Conservation (phyloP, 2,888 invertebrate species). For the Crematogaster levior region DNA sequence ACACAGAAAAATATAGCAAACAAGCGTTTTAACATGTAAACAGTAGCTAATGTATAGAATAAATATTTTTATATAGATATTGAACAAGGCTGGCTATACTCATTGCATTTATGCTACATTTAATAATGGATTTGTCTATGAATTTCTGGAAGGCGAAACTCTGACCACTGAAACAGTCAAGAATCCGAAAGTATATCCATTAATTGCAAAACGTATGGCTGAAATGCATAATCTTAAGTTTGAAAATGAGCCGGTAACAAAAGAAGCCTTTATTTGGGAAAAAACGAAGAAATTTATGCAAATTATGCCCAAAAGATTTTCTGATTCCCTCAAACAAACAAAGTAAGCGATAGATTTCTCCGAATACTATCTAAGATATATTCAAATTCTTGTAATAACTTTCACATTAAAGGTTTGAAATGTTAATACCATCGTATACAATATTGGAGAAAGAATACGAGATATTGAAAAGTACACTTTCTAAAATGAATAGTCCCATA, state of each 20-base stretch:
- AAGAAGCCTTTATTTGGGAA: conserved; percentile 91
- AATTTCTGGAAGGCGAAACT: conserved; percentile 94
- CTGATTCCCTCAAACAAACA: conserved; percentile 89
- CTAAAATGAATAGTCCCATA: conserved; percentile 90
- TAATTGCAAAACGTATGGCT: conserved; percentile 94
- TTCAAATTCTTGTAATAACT: neutral
- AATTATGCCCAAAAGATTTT: conserved; percentile 91
- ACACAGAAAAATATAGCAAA: neutral
- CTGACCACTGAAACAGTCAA: conserved; percentile 89
- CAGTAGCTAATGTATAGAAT: conserved; percentile 4
- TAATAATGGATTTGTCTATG: conserved; percentile 97
- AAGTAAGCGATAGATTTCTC: conserved; percentile 87
- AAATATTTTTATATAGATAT: conserved; percentile 83
- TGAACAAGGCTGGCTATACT: conserved; percentile 92
- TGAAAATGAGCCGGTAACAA: conserved; percentile 84
- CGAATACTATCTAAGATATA: neutral
- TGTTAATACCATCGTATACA: conserved; percentile 89
- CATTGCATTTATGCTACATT: conserved; percentile 96
- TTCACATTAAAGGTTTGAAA: conserved; percentile 87
- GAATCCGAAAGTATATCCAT: conserved; percentile 89
- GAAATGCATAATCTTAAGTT: conserved; percentile 90
- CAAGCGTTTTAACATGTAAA: conserved; percentile 12
- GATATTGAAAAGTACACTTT: conserved; percentile 89
- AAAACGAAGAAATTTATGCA: conserved; percentile 91
- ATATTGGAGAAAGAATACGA: conserved; percentile 91